Conservation (phyloP, 2,888 invertebrate species). For the Tipula vernalis region DNA sequence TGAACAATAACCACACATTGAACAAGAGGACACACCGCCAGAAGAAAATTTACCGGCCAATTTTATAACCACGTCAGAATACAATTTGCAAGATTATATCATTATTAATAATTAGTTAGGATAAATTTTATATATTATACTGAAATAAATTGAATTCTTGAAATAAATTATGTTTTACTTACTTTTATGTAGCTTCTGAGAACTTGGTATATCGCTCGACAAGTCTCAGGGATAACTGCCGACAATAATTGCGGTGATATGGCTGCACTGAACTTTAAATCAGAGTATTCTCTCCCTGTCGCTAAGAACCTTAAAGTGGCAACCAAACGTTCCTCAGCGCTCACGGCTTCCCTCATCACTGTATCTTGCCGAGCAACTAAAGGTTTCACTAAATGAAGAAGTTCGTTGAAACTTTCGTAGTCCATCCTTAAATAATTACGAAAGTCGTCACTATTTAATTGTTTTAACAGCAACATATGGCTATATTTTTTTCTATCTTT, state of each 20-base stretch:
- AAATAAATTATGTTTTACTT: neutral
- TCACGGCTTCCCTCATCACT: too few relatives aligned
- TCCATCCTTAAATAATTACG: neutral
- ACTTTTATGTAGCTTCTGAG: neutral
- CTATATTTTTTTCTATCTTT: neutral
- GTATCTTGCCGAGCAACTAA: neutral
- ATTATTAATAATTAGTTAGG: neutral
- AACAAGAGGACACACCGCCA: too few relatives aligned
- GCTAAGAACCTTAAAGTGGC: neutral
- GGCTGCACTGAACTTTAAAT: neutral
- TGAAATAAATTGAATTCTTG: neutral
- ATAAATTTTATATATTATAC: neutral
- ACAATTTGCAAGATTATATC: neutral
- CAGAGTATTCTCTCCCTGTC: neutral
- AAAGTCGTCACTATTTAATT: too few relatives aligned
- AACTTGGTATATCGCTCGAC: neutral
- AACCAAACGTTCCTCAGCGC: too few relatives aligned
- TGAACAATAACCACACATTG: too few relatives aligned
- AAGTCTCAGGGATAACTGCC: neutral
- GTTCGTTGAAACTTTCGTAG: neutral
- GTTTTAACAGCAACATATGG: neutral
- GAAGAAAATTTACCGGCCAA: too few relatives aligned
- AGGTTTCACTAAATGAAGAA: neutral
- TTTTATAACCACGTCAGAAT: too few relatives aligned
- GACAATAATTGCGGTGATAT: neutral